These are phyloP conservation scores for Colostygia pectinataria DNA, from an alignment of 2,888 invertebrate genomes.

Conservation along the genomic window DNA sequence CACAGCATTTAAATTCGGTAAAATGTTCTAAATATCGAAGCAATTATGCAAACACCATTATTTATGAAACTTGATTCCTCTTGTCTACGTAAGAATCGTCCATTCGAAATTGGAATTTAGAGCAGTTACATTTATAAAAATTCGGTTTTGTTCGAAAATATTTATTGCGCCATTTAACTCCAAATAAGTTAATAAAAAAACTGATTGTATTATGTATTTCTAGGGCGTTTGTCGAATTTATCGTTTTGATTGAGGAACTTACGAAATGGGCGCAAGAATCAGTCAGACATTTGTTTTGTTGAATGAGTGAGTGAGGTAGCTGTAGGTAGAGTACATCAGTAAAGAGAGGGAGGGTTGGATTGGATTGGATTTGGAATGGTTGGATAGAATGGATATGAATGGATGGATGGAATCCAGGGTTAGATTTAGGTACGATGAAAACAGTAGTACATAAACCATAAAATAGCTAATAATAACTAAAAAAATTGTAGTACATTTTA, in stretches of 20 bases:
- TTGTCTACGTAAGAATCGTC: conserved; percentile 66
- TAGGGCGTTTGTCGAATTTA: conserved; percentile 71
- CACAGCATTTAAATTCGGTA: conserved; percentile 39
- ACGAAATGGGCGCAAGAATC: conserved; percentile 80
- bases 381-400: too few species aligned
- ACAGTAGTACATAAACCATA: too few species aligned
- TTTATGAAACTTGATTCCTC: conserved; percentile 81
- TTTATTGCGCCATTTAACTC: conserved; percentile 24
- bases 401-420: too few species aligned
- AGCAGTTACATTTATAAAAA: conserved; percentile 34
- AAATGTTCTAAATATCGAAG: conserved; percentile 48
- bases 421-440: too few species aligned
- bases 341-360: too few species aligned
- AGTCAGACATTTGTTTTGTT: conserved; percentile 84
- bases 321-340: too few species aligned
- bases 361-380: too few species aligned
- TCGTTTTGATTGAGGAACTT: conserved; percentile 75
- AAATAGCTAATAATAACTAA: too few species aligned
- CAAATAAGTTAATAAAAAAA: conserved; percentile 21
- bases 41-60: conserved; percentile 70
- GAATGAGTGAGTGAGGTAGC: conserved; percentile 26
- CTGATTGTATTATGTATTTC: conserved; percentile 50
- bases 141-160: conserved; percentile 7
- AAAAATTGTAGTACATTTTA: too few species aligned
- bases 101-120: conserved; percentile 53